Percentiles rank a stretch among this genome's conserved stretches.
These are phyloP conservation scores for Clavelina lepadiformis DNA, from an alignment of 23 tunicate genomes.

Conservation along the genomic window DNA sequence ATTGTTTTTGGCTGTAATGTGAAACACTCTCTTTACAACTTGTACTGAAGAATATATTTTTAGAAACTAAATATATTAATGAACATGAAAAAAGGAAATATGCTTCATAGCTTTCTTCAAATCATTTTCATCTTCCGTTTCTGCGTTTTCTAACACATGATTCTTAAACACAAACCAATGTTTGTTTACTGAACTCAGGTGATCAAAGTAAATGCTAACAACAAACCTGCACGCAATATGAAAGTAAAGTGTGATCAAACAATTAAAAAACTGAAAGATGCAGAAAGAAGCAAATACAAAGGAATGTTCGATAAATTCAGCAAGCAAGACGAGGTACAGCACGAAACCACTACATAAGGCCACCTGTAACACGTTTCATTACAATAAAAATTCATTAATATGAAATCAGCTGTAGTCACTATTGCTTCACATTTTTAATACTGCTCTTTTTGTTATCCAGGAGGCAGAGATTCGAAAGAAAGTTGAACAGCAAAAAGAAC, in stretches of 20 bases:
- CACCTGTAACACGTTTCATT: no score
- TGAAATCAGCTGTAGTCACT: no score
- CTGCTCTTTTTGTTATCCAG: constrained; percentile 1
- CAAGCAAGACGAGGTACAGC: constrained; percentile 69
- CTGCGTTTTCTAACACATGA: no score
- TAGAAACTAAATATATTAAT: neutral
- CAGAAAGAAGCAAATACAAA: constrained; percentile 33
- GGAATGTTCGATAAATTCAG: constrained; percentile 84
- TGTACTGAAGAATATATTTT: neutral
- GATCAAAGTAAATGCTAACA: constrained; percentile 33
- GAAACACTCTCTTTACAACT: neutral
- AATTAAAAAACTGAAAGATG: constrained; percentile 24
- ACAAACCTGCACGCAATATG: constrained; percentile 22
- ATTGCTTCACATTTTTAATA: no score
- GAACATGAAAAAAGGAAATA: no score
- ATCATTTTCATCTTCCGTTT: no score
- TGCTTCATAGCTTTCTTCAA: no score
- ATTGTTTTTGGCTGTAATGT: neutral
- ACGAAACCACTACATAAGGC: no score
- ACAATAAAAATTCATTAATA: no score
- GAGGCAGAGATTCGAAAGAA: constrained; percentile 36
- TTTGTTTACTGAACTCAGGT: no score
- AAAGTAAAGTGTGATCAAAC: constrained; percentile 4
- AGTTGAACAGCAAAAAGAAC: constrained; percentile 27
- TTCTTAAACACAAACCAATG: no score